Evolutionary conservation across 1,140 invertebrate species (phyloP), one percentile per base, ranked within the genome.

Genomic region (Grapholita molesta): DNA sequence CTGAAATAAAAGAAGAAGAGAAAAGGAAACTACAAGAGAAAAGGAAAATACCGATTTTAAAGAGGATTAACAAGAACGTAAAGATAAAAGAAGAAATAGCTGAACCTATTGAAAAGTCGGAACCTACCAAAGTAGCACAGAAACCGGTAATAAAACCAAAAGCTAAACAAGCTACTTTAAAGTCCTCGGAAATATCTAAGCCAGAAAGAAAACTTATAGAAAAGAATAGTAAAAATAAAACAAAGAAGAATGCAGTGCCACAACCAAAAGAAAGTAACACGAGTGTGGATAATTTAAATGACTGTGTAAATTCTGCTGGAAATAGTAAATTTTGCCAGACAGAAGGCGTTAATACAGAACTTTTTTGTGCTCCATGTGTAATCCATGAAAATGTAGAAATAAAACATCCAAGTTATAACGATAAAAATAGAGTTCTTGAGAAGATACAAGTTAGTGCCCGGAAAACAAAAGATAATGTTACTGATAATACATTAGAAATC

Each of bases 201-300:
- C 4, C 5, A 61, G n/a, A 5, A 3, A 61, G 12, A 61, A 28
- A n/a, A n/a, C 21, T 71, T 72, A 69, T 66, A 65, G n/a, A 70
- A 57, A 33, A 30, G 30, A 32, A 30, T 42, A 70, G 15, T 70
- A 35, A 42, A 42, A 66, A 24, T 8, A 68, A 3, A 11, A 70
- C 70, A 68, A 28, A 66, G 33, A 64, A 7, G 67, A 24, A 61
- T 66, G 32, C 25, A 52, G 21, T 24, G n/a, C 70, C 21, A 77
- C 71, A 11, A 30, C 52, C 33, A 18, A 85, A 85, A 82, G 87
- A 88, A 78, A 86, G 72, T 42, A 87, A 77, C 21, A 85, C 90
- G 71, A 91, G 89, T 74, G 71, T 89, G 70, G 89, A 90, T 70
- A 91, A 88, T 71, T 82, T 91, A 32, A 88, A 91, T 18, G 82